These are phyloP conservation scores for Ptilodon capucinus DNA, from an alignment of 2,888 invertebrate species.

Conservation along the genomic window DNA sequence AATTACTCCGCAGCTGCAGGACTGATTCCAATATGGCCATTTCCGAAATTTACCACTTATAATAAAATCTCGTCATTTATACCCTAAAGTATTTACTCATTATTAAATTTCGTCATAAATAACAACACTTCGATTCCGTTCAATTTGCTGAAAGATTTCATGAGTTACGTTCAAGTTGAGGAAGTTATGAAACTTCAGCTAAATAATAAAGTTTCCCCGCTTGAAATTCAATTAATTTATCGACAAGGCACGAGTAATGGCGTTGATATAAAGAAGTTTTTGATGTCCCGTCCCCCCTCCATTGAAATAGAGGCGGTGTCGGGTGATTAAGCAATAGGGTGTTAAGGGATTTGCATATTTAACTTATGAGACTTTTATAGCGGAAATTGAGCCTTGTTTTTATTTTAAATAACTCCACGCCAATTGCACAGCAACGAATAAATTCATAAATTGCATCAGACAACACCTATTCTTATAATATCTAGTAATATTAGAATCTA, in stretches of 20 bases:
- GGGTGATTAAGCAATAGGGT: conserved; percentile 30
- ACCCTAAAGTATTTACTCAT: conserved; percentile 3
- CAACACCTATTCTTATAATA: no score
- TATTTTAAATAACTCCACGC: no score
- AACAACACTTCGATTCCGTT: conserved; percentile 36
- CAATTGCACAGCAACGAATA: no score
- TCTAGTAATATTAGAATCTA: no score
- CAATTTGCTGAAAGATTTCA: conserved; percentile 37
- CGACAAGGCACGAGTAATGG: conserved; percentile 37
- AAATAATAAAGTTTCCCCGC: conserved; percentile 51
- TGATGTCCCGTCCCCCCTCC: conserved; percentile 30
- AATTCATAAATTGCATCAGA: no score
- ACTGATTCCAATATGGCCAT: no score
- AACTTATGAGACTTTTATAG: neutral
- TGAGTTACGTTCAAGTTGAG: conserved; percentile 31
- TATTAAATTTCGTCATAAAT: conserved; percentile 24
- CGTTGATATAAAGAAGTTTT: conserved; percentile 45
- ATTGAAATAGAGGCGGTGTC: conserved; percentile 26
- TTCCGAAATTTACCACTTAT: neutral
- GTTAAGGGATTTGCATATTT: conserved; percentile 7
- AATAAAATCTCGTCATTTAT: neutral
- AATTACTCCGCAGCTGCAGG: no score
- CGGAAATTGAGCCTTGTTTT: no score
- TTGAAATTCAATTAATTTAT: conserved; percentile 65
- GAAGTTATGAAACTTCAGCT: conserved; percentile 45